These are phyloP conservation scores for Steatornis caripensis DNA, from an alignment of 2,113 vertebrate genomes.

Conservation along the genomic window DNA sequence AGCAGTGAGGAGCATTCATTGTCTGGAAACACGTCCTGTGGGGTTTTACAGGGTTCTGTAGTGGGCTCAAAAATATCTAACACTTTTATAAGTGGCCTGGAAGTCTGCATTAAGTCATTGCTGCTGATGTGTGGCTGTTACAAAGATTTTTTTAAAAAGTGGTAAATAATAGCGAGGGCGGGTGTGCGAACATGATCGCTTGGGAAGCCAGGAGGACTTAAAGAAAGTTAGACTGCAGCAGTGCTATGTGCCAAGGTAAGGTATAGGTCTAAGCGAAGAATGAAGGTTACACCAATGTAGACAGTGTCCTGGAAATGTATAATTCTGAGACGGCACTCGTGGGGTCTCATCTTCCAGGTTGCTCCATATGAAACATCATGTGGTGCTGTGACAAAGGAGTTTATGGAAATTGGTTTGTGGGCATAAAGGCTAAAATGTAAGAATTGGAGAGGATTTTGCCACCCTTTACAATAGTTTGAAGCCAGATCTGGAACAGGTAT, in stretches of 20 bases:
- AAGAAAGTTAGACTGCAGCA: not conserved
- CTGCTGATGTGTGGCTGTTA: not conserved
- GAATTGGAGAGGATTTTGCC: not conserved
- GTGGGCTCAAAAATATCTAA: not conserved
- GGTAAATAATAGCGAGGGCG: not conserved
- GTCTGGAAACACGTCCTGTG: not conserved
- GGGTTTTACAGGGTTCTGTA: not conserved
- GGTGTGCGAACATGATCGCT: not conserved
- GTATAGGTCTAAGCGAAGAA: not conserved
- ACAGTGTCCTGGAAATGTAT: not conserved
- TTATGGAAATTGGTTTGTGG: not conserved
- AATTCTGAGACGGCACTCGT: not conserved
- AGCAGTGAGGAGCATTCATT: not conserved
- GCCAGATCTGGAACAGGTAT: not conserved
- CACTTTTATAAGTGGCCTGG: not conserved
- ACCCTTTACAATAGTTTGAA: not conserved
- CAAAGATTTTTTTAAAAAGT: not conserved
- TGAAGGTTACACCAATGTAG: not conserved
- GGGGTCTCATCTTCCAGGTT: not conserved
- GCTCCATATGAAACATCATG: accelerated
- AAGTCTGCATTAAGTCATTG: not conserved
- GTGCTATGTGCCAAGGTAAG: not conserved
- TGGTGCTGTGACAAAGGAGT: not conserved
- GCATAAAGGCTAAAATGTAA: not conserved
- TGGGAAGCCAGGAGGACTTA: not conserved